Conservation (phyloP, 2,888 invertebrate genomes). For the Oxyteleia sp. region DNA sequence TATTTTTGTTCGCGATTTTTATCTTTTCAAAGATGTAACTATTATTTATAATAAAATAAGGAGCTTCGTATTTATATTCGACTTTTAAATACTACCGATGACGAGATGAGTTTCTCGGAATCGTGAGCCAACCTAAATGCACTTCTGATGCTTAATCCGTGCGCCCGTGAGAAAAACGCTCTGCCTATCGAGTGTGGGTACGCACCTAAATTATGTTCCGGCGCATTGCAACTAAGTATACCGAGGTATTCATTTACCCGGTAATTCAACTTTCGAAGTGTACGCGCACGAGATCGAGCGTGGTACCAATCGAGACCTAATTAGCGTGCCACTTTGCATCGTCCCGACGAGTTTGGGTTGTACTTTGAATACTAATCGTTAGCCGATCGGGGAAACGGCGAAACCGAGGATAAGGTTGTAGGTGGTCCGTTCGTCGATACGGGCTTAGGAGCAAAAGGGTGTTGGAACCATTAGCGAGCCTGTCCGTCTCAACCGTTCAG, state of each 20-base stretch:
- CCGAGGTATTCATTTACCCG: constrained; percentile 63
- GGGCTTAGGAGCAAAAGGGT: constrained; percentile 79
- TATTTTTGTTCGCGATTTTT: too few relatives aligned
- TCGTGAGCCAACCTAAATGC: constrained; percentile 35
- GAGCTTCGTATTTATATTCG: constrained; percentile 1
- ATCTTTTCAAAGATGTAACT: too few relatives aligned
- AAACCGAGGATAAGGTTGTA: constrained; percentile 75
- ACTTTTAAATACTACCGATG: constrained; percentile 13
- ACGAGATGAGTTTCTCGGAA: constrained; percentile 38
- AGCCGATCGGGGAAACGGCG: constrained; percentile 73
- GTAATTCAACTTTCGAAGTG: constrained; percentile 61
- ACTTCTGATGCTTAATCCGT: constrained; percentile 42
- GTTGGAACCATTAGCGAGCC: constrained; percentile 85
- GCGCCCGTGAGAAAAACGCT: constrained; percentile 56
- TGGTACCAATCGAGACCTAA: constrained; percentile 77
- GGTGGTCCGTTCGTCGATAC: constrained; percentile 79
- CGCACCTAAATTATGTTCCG: constrained; percentile 60
- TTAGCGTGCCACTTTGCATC: constrained; percentile 75
- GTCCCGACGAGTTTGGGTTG: constrained; percentile 70
- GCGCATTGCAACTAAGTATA: constrained; percentile 59
- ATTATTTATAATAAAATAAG: neutral
- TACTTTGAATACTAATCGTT: constrained; percentile 79
- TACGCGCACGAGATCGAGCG: constrained; percentile 63
- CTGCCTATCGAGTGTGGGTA: constrained; percentile 39
- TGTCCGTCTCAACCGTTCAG: constrained; percentile 81